Conservation (phyloP, 2,113 vertebrate species). For the Pseudonaja textilis region DNA sequence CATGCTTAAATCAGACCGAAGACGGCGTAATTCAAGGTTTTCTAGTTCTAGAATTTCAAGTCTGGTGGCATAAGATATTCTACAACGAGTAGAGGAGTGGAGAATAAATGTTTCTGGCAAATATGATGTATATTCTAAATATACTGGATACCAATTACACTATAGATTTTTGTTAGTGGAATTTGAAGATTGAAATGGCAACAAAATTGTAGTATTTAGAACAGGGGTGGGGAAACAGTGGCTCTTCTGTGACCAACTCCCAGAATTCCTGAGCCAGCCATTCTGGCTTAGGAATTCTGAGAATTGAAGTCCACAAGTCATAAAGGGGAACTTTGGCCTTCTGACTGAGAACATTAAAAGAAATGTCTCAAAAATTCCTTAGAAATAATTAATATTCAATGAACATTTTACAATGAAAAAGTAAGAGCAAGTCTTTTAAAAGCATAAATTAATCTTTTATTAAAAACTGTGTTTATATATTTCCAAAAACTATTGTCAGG, state of each 20-base stretch:
- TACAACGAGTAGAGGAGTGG: no score
- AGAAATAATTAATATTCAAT: neutral
- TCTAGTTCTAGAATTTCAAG: no score
- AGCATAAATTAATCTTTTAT: neutral
- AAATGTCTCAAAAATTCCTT: neutral
- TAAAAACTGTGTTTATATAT: neutral
- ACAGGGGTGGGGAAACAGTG: no score
- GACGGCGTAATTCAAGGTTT: no score
- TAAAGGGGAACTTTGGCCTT: no score
- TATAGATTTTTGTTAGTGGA: neutral
- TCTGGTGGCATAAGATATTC: no score
- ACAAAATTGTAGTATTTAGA: neutral
- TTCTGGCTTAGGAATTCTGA: no score
- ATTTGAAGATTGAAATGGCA: neutral
- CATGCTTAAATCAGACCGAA: no score
- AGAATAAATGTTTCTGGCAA: neutral
- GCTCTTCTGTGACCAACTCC: no score
- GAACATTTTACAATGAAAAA: neutral
- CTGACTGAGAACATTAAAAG: neutral
- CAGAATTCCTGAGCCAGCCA: no score
- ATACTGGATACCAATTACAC: neutral
- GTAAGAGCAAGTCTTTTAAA: slow-evolving; percentile 1
- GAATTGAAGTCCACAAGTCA: no score
- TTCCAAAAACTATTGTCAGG: slow-evolving; percentile 2
- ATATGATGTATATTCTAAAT: neutral